phyloP scores from a whole-genome alignment of 2,113 vertebrate species.

The Oreocharis arfaki region DNA sequence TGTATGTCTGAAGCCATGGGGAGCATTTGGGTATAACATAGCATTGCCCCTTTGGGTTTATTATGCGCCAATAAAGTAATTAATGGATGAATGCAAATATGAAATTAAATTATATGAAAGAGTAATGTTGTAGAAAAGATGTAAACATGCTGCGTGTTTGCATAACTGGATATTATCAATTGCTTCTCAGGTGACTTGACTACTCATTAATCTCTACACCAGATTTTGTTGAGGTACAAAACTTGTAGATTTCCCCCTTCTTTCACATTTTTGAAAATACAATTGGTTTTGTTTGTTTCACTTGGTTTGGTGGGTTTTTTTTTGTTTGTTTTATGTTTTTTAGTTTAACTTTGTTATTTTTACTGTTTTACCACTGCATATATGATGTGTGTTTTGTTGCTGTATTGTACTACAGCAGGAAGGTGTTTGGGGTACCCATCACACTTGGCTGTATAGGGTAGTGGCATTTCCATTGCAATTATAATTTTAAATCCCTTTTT shows the following conservation, averaged over 20 bases:
- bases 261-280: neutral
- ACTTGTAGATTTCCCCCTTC: neutral
- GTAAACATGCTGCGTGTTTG: rapidly evolving
- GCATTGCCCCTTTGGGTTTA: neutral
- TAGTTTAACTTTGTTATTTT: neutral
- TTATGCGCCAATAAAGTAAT: neutral
- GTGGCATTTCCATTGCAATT: neutral
- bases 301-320: neutral
- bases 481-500: neutral
- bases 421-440: neutral
- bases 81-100: neutral
- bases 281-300: neutral
- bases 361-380: neutral
- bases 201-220: neutral
- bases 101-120: neutral
- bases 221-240: neutral
- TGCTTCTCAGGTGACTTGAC: neutral
- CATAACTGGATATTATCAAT: neutral
- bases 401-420: neutral
- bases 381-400: neutral
- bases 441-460: neutral
- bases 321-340: neutral
- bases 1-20: neutral
- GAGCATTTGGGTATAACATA: neutral
- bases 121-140: neutral